Evolutionary conservation across 2,797 vertebrate species (phyloP).

Genomic region (Hylomyscus alleni): DNA sequence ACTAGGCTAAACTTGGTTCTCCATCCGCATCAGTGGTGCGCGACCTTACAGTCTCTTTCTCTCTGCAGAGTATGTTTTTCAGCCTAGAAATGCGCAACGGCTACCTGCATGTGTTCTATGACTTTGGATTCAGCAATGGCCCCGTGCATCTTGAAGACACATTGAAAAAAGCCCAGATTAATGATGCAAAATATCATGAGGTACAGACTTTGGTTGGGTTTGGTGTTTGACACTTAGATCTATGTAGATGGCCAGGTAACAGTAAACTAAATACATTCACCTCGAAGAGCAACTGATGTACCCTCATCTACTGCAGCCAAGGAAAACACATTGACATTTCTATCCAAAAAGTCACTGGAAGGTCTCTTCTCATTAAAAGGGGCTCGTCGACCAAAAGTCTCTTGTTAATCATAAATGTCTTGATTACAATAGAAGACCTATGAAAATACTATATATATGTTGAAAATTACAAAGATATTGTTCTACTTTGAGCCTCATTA

Average conservation of each 20-base stretch:
- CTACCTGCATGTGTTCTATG: constrained; percentile 94
- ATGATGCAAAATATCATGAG: constrained; percentile 98
- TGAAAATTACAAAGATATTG: background rate
- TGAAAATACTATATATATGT: background rate
- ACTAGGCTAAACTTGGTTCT: background rate
- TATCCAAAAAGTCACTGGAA: constrained; percentile 42
- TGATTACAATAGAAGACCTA: background rate
- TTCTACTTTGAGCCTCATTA: constrained; percentile 22
- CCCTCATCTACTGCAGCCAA: background rate
- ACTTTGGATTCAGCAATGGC: constrained; percentile 95
- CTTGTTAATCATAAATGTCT: background rate
- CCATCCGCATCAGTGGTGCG: background rate
- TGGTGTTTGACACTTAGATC: background rate
- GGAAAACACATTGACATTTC: background rate
- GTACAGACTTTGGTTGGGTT: constrained; percentile 85
- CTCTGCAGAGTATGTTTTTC: constrained; percentile 94
- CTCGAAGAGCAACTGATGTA: background rate
- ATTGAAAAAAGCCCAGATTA: constrained; percentile 94
- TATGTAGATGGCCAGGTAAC: background rate
- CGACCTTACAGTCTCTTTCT: constrained; percentile 66
- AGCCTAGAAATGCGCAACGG: constrained; percentile 95
- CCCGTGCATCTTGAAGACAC: constrained; percentile 93
- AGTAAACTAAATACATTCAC: background rate
- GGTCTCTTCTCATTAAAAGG: background rate
- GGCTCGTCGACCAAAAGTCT: background rate